A percentile compares a stretch with the other conserved stretches of the same genome.
phyloP scores from a whole-genome alignment of 1,140 invertebrate species.

The Cydia amplana region DNA sequence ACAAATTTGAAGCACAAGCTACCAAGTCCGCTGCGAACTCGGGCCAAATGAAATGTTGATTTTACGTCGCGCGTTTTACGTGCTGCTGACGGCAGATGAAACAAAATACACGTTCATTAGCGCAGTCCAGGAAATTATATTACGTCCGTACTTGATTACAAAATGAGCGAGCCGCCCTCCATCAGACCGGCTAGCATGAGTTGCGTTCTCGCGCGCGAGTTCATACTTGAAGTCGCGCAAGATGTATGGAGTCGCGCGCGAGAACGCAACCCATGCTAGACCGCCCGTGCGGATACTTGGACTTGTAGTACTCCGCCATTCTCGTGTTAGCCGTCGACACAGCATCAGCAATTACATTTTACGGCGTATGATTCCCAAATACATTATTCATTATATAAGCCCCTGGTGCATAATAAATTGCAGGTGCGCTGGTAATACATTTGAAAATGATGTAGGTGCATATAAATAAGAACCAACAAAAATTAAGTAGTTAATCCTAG shows the following conservation, averaged over 20 bases:
- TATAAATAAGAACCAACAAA: constrained; percentile 18
- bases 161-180: constrained; percentile 49
- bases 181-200: too few species aligned
- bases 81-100: constrained; percentile 59
- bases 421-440: constrained; percentile 2
- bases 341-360: constrained; percentile 23
- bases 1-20: constrained; percentile 56
- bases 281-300: neutral
- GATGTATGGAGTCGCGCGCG: too few species aligned
- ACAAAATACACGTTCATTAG: constrained; percentile 74
- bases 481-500: neutral
- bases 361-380: constrained; percentile 27
- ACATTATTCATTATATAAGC: constrained; percentile 25
- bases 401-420: constrained; percentile 20
- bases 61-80: constrained; percentile 59
- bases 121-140: constrained; percentile 65
- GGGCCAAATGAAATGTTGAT: constrained; percentile 68
- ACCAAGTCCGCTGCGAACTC: constrained; percentile 41
- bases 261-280: too few species aligned
- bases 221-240: too few species aligned
- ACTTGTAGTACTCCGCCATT: constrained; percentile 5
- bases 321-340: neutral
- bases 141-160: constrained; percentile 66
- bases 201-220: too few species aligned
- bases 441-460: constrained; percentile 14